Evolutionary conservation across 2,113 vertebrate genomes (phyloP).

Genomic region (Lycaon pictus): DNA sequence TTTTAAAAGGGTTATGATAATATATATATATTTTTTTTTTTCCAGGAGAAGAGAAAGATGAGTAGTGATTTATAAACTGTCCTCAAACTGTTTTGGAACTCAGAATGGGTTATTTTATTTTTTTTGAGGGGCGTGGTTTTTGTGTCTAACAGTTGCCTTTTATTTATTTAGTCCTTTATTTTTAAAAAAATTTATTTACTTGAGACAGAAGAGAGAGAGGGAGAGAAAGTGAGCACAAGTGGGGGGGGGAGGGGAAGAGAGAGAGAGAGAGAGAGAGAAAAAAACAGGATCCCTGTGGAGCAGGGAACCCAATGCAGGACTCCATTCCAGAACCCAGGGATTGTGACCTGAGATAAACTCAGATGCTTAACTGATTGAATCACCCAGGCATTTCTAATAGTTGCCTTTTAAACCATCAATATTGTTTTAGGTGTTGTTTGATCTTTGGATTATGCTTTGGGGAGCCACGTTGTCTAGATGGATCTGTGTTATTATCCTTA

Average conservation of each 20-base stretch:
- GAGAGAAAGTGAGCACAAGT: too few species aligned
- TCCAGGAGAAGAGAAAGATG: background rate
- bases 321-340: too few species aligned
- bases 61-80: background rate
- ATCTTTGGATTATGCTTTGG: background rate
- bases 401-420: background rate
- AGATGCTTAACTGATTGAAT: too few species aligned
- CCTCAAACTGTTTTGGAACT: background rate
- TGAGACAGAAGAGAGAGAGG: too few species aligned
- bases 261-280: too few species aligned
- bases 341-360: too few species aligned
- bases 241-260: too few species aligned
- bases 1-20: background rate
- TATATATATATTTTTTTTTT: background rate
- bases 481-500: background rate
- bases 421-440: background rate
- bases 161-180: background rate
- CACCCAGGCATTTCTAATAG: background rate
- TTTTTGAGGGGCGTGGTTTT: background rate
- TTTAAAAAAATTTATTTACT: background rate
- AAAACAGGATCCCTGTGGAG: too few species aligned
- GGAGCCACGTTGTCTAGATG: background rate
- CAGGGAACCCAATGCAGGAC: too few species aligned
- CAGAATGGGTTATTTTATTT: background rate
- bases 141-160: background rate